These are phyloP conservation scores for Hippopotamus amphibius DNA, from an alignment of 2,113 vertebrate species.

Conservation along the genomic window DNA sequence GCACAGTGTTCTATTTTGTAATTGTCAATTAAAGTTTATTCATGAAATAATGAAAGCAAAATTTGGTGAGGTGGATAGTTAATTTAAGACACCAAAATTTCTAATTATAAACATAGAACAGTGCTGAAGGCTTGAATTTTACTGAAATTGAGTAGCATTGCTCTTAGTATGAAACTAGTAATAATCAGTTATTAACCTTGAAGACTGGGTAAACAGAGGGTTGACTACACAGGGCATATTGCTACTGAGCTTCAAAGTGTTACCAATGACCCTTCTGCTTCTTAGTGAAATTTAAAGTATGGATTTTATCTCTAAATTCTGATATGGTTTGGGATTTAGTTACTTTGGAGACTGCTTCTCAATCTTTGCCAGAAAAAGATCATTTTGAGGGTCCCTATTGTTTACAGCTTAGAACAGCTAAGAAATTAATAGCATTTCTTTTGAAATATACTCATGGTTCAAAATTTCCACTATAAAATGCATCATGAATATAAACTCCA, in stretches of 20 bases:
- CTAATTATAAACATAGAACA: neutral
- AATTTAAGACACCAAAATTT: neutral
- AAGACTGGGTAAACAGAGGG: neutral
- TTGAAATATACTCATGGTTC: neutral
- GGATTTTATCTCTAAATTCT: constrained; percentile 62
- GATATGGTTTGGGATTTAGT: constrained; percentile 32
- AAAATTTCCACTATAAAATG: neutral
- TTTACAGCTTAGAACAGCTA: neutral
- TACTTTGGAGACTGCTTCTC: constrained; percentile 40
- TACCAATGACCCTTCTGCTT: neutral
- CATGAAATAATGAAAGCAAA: neutral
- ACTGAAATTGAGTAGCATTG: neutral
- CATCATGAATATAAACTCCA: neutral
- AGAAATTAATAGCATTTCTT: constrained; percentile 37
- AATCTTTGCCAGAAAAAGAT: neutral
- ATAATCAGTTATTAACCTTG: neutral
- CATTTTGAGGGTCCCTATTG: neutral
- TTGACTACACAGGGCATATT: neutral
- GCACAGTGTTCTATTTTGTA: neutral
- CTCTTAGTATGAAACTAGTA: neutral
- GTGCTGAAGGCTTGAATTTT: neutral
- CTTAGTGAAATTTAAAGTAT: constrained; percentile 25
- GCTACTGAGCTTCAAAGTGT: neutral
- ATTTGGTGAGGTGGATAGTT: neutral
- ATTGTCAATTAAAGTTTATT: neutral